Percentiles rank a stretch among this genome's conserved stretches.
Evolutionary conservation across 2,113 vertebrate genomes (phyloP).

Genomic region (Labrus mixtus): DNA sequence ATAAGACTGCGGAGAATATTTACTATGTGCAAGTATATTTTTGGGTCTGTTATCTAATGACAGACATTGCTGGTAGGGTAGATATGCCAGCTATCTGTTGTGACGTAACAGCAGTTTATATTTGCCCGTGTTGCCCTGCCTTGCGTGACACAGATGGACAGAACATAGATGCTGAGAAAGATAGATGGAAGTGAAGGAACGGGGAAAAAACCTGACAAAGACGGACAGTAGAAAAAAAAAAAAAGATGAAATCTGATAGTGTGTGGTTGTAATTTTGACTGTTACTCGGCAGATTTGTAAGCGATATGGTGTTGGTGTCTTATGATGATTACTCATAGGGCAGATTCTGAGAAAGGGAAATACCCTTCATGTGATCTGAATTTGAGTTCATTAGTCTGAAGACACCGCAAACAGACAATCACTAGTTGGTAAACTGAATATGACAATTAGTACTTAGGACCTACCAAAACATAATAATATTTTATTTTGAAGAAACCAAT

Average conservation of each 20-base stretch:
- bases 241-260: background rate
- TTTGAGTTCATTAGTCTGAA: constrained; percentile 74
- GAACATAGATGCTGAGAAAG: constrained; percentile 20
- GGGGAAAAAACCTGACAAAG: constrained; percentile 2
- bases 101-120: constrained; percentile 68
- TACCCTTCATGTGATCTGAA: constrained; percentile 71
- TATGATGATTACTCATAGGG: constrained; percentile 82
- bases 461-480: no score
- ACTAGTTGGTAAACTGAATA: background rate
- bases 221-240: background rate
- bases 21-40: constrained; percentile 57
- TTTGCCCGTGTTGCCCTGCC: constrained; percentile 57
- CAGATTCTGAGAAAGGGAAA: constrained; percentile 78
- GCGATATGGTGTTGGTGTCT: constrained; percentile 57
- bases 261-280: constrained; percentile 2
- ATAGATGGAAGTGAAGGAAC: constrained; percentile 9
- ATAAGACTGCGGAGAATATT: constrained; percentile 17
- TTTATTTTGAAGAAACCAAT: background rate
- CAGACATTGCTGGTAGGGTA: constrained; percentile 67
- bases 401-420: constrained; percentile 47
- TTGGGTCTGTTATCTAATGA: constrained; percentile 59
- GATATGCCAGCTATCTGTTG: constrained; percentile 68
- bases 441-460: no score
- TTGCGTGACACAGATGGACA: constrained; percentile 36
- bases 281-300: background rate